Evolutionary conservation across 2,888 invertebrate species (phyloP).

Genomic region (Phaonia tiefii): DNA sequence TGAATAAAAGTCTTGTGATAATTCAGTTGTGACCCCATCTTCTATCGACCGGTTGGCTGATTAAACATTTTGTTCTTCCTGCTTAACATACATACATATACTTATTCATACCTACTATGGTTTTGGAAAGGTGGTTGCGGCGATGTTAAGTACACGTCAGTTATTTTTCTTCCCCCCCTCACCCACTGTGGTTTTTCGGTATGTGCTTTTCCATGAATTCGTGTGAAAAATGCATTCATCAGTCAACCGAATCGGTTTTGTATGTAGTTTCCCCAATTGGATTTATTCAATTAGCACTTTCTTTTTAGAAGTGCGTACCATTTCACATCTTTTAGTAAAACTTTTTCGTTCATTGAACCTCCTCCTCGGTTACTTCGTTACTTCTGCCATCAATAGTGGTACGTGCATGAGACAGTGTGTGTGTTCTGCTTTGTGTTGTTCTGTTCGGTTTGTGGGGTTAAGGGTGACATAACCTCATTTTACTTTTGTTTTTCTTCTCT

Average conservation of each 20-base stretch:
- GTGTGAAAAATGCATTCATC: no score
- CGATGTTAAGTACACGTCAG: slow-evolving; percentile 76
- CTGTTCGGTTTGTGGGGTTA: slow-evolving; percentile 31
- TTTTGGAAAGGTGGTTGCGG: slow-evolving; percentile 8
- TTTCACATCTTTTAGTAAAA: slow-evolving; percentile 12
- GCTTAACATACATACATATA: no score
- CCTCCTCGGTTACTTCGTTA: background rate
- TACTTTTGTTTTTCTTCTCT: slow-evolving; percentile 12
- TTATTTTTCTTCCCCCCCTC: slow-evolving; percentile 30
- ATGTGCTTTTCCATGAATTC: no score
- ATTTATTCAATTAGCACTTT: slow-evolving; percentile 51
- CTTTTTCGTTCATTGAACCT: slow-evolving; percentile 63
- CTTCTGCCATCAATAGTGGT: slow-evolving; percentile 30
- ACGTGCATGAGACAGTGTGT: slow-evolving; percentile 29
- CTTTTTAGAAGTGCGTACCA: slow-evolving; percentile 15
- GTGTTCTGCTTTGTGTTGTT: slow-evolving; percentile 10
- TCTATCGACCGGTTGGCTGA: slow-evolving; percentile 47
- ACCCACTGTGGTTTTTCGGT: background rate
- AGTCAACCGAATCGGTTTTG: no score
- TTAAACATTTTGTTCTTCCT: slow-evolving; percentile 13
- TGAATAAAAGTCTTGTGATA: slow-evolving; percentile 6
- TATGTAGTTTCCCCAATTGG: background rate
- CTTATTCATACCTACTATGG: no score
- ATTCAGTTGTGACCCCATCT: slow-evolving; percentile 26
- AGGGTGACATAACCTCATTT: slow-evolving; percentile 61